These are phyloP conservation scores for Sycophila sp. DNA, from an alignment of 1,140 invertebrate genomes.

Conservation along the genomic window DNA sequence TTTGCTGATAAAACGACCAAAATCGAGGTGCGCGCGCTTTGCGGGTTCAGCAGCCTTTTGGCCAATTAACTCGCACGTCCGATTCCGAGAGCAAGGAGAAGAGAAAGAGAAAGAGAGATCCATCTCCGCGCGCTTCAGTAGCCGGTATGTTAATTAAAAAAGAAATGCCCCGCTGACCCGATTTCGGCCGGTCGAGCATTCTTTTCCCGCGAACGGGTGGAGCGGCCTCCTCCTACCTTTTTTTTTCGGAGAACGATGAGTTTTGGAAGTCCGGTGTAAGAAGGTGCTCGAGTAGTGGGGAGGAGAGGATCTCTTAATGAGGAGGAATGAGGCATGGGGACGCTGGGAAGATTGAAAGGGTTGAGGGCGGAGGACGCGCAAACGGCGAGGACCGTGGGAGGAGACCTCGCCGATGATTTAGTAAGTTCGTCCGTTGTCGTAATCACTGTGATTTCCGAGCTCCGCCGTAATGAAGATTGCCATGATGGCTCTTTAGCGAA, in stretches of 20 bases:
- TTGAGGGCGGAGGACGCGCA: neutral
- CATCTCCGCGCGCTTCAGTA: constrained; percentile 27
- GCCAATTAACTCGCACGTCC: constrained; percentile 14
- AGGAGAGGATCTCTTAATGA: neutral
- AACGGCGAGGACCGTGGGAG: neutral
- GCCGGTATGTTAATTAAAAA: constrained; percentile 36
- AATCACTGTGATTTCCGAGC: constrained; percentile 1
- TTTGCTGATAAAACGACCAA: constrained; percentile 1
- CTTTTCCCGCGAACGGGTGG: constrained; percentile 45
- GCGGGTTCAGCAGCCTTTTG: constrained; percentile 13
- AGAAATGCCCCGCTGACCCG: constrained; percentile 57
- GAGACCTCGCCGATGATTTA: constrained; percentile 1
- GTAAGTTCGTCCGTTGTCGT: neutral
- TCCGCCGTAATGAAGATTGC: constrained; percentile 8
- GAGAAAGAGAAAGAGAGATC: no score
- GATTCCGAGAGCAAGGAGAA: no score
- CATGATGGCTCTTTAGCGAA: neutral
- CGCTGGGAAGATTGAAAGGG: constrained; percentile 10
- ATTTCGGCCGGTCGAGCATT: constrained; percentile 45
- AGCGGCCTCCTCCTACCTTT: no score
- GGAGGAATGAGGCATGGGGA: constrained; percentile 21
- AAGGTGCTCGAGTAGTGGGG: neutral
- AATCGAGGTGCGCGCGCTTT: no score
- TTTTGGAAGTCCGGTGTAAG: neutral
- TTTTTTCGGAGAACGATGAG: constrained; percentile 16